These are phyloP conservation scores for Tamandua tetradactyla DNA, from an alignment of 2,797 vertebrate species.

Conservation along the genomic window DNA sequence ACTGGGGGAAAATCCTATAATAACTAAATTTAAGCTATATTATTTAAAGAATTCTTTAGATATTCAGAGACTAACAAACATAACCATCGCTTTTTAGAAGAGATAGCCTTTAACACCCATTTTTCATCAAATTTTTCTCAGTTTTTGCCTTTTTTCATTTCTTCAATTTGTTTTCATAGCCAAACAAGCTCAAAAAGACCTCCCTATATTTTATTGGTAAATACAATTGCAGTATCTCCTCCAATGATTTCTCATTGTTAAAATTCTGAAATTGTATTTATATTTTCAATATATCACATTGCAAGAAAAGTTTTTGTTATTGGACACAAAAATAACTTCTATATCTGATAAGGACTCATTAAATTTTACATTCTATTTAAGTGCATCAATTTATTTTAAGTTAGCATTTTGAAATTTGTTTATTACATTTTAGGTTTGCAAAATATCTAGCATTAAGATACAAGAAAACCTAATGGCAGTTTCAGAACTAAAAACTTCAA, in stretches of 20 bases:
- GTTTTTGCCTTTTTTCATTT: not conserved
- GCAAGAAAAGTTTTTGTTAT: not conserved
- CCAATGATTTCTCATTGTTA: not conserved
- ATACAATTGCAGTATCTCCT: not conserved
- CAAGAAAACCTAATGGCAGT: not conserved
- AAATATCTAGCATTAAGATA: not conserved
- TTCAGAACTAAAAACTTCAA: slow-evolving; percentile 11
- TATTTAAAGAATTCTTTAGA: not conserved
- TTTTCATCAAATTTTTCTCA: not conserved
- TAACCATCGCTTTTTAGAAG: slow-evolving; percentile 8
- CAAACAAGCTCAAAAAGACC: not conserved
- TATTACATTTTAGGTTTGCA: not conserved
- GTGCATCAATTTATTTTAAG: not conserved
- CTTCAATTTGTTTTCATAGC: not conserved
- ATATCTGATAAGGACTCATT: not conserved
- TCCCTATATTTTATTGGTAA: not conserved
- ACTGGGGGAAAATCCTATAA: not conserved
- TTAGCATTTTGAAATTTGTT: not conserved
- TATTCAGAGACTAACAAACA: not conserved
- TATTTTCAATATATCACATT: not conserved
- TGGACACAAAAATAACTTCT: slow-evolving; percentile 9
- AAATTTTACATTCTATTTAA: slow-evolving; percentile 39
- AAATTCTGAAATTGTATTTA: not conserved
- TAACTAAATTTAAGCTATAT: not conserved
- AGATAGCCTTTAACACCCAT: not conserved